Conservation (phyloP, 2,888 invertebrate species). For the Proisotoma minuta region DNA sequence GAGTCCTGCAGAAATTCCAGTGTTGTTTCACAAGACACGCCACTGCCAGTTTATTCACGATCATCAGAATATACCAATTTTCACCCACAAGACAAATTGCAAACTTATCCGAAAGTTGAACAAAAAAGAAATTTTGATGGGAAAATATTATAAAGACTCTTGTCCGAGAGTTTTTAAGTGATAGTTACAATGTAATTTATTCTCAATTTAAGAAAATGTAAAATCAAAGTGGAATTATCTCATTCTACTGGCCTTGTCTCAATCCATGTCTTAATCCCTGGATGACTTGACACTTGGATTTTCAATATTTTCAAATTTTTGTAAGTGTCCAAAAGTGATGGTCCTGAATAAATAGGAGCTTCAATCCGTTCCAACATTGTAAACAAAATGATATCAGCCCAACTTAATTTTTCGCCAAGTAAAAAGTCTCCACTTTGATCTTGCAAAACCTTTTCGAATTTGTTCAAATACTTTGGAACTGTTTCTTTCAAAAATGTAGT, state of each 20-base stretch:
- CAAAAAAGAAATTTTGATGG: constrained; percentile 18
- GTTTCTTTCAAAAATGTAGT: not conserved
- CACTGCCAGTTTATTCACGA: constrained; percentile 29
- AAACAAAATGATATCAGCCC: constrained; percentile 20
- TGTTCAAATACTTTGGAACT: constrained; percentile 11
- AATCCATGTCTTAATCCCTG: constrained; percentile 3
- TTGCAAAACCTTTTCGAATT: constrained; percentile 5
- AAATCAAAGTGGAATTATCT: not conserved
- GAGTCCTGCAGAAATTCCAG: constrained; percentile 9
- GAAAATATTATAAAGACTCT: constrained; percentile 16
- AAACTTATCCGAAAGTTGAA: constrained; percentile 10
- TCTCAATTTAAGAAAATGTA: not conserved
- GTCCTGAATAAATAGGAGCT: not conserved
- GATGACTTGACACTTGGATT: not conserved
- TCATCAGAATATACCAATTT: constrained; percentile 23
- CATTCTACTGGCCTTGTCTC: not conserved
- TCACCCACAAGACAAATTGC: constrained; percentile 21
- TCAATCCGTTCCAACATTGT: constrained; percentile 5
- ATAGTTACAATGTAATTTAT: too few species aligned
- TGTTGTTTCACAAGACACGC: constrained; percentile 27
- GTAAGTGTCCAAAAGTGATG: not conserved
- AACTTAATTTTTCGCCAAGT: constrained; percentile 12
- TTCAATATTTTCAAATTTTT: not conserved
- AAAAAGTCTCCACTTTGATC: constrained; percentile 2
- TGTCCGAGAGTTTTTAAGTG: constrained; percentile 15